Evolutionary conservation across 2,113 vertebrate genomes (phyloP).

Genomic region (Toxotes jaculatrix): DNA sequence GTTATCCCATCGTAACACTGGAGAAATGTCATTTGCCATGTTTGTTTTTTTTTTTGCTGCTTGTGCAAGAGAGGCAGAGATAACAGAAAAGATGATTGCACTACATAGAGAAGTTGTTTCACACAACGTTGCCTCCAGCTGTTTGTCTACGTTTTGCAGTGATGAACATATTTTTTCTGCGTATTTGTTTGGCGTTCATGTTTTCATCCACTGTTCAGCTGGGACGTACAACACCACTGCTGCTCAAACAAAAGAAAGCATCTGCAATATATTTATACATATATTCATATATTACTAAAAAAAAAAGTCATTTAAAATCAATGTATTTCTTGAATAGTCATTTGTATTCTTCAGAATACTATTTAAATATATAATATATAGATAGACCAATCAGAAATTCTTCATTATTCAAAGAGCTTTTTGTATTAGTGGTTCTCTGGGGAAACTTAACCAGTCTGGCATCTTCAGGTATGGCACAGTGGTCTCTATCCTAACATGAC

Average conservation of each 20-base stretch:
- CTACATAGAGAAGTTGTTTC: conserved; percentile 2
- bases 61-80: conserved; percentile 17
- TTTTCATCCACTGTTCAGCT: conserved; percentile 46
- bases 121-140: conserved; percentile 1
- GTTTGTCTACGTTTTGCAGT: conserved; percentile 26
- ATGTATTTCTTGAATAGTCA: conserved; percentile 58
- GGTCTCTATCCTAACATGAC: conserved; percentile 56
- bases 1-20: background rate
- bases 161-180: conserved; percentile 24
- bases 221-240: conserved; percentile 21
- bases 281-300: conserved; percentile 73
- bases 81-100: conserved; percentile 40
- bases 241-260: conserved; percentile 54
- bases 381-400: conserved; percentile 59
- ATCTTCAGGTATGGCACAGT: conserved; percentile 77
- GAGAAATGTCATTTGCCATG: background rate
- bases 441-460: conserved; percentile 36
- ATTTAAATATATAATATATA: conserved; percentile 75
- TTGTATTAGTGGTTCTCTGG: conserved; percentile 68
- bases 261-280: conserved; percentile 64
- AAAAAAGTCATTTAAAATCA: conserved; percentile 60
- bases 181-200: conserved; percentile 9
- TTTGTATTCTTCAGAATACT: conserved; percentile 62
- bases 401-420: conserved; percentile 68
- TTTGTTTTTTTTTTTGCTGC: background rate